A percentile compares a stretch with the other conserved stretches of the same genome.
Evolutionary conservation across 35 echinoderm and acorn worm species (phyloP).

Genomic region (Holothuria glaberrima): DNA sequence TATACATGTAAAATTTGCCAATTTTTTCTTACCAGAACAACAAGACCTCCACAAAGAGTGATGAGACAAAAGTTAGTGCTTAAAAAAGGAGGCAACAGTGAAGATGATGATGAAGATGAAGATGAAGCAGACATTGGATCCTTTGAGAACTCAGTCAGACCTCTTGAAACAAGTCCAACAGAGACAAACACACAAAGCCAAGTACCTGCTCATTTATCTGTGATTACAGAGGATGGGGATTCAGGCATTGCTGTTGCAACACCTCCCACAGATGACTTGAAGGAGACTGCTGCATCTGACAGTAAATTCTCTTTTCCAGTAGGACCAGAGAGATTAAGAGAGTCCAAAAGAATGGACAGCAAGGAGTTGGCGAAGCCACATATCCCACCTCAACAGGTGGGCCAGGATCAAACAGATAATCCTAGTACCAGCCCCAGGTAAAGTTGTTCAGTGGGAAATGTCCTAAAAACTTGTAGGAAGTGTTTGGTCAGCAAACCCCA

Average conservation of each 20-base stretch:
- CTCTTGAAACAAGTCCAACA: slow-evolving; percentile 44
- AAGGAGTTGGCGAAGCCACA: background rate
- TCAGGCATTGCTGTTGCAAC: slow-evolving; percentile 38
- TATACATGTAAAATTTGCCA: background rate
- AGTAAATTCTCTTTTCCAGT: background rate
- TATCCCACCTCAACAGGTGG: background rate
- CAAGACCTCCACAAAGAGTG: slow-evolving; percentile 22
- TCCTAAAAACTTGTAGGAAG: too few species aligned
- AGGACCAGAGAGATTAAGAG: background rate
- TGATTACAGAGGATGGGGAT: slow-evolving; percentile 38
- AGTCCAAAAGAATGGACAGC: background rate
- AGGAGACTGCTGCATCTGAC: background rate
- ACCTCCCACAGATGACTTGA: slow-evolving; percentile 29
- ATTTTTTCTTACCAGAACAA: background rate
- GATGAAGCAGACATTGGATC: slow-evolving; percentile 40
- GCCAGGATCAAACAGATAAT: background rate
- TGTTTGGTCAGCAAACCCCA: too few species aligned
- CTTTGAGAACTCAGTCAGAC: slow-evolving; percentile 23
- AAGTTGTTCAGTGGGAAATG: too few species aligned
- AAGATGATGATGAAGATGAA: slow-evolving; percentile 81
- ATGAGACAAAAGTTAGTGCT: background rate
- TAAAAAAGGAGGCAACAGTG: slow-evolving; percentile 27
- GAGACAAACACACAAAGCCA: background rate
- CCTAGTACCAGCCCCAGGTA: background rate
- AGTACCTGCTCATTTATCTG: background rate